Evolutionary conservation across 2,797 vertebrate species (phyloP).

Genomic region (Fistularia commersonii): DNA sequence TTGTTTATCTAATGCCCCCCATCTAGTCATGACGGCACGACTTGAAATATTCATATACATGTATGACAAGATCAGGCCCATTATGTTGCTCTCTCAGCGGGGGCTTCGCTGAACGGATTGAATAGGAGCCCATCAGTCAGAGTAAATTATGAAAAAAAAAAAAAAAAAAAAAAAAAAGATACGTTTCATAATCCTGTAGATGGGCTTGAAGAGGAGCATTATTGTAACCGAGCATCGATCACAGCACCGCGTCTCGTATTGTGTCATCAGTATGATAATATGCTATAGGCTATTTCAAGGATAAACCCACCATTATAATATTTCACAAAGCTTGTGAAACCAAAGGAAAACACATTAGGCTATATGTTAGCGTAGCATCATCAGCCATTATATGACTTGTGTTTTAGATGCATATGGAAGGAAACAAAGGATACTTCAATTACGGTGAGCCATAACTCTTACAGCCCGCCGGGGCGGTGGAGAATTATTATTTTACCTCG

Average conservation of each 20-base stretch:
- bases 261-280: slow-evolving; percentile 71
- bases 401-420: slow-evolving; percentile 40
- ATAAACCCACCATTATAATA: slow-evolving; percentile 70
- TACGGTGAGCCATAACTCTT: slow-evolving; percentile 38
- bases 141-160: slow-evolving; percentile 71
- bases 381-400: slow-evolving; percentile 37
- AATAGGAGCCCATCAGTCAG: slow-evolving; percentile 65
- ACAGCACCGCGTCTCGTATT: slow-evolving; percentile 40
- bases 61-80: slow-evolving; percentile 72
- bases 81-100: slow-evolving; percentile 60
- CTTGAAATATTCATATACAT: slow-evolving; percentile 75
- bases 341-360: slow-evolving; percentile 60
- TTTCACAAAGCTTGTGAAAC: slow-evolving; percentile 57
- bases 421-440: slow-evolving; percentile 27
- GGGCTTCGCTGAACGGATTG: slow-evolving; percentile 57
- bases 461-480: slow-evolving; percentile 5
- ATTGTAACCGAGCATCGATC: slow-evolving; percentile 62
- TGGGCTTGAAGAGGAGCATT: slow-evolving; percentile 62
- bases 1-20: slow-evolving; percentile 65
- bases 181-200: slow-evolving; percentile 71
- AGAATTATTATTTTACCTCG: slow-evolving; percentile 7
- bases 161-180: slow-evolving; percentile 67
- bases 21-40: slow-evolving; percentile 63
- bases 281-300: slow-evolving; percentile 67
- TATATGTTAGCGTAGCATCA: slow-evolving; percentile 42